phyloP scores from a whole-genome alignment of 2,113 vertebrate species.

The Trinectes maculatus region DNA sequence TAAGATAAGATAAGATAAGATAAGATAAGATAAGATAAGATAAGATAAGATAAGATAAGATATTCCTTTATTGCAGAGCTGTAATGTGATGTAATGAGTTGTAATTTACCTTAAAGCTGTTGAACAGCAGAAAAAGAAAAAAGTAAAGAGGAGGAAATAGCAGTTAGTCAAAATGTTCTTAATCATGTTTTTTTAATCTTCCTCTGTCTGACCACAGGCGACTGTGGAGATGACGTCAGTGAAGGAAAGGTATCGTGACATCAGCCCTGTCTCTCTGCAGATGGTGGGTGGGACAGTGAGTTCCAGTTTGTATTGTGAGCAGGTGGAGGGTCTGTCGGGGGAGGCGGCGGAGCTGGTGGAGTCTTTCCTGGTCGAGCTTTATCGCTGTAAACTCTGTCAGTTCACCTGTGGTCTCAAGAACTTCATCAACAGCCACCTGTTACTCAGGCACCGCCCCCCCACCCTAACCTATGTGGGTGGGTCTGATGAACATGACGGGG shows the following conservation, averaged over 20 bases:
- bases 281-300: slow-evolving; percentile 37
- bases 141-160: too few species aligned
- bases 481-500: rapidly evolving
- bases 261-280: slow-evolving; percentile 54
- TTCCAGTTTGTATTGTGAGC: slow-evolving; percentile 63
- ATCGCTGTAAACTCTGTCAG: slow-evolving; percentile 73
- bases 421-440: slow-evolving; percentile 64
- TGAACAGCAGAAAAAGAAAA: too few species aligned
- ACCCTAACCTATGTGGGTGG: background rate
- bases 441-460: slow-evolving; percentile 20
- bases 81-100: too few species aligned
- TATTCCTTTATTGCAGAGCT: too few species aligned
- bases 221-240: slow-evolving; percentile 42
- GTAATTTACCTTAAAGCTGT: too few species aligned
- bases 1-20: too few species aligned
- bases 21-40: too few species aligned
- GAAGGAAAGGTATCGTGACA: slow-evolving; percentile 46
- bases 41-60: too few species aligned
- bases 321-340: slow-evolving; percentile 54
- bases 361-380: slow-evolving; percentile 75
- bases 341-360: slow-evolving; percentile 66
- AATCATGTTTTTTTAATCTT: too few species aligned
- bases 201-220: too few species aligned
- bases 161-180: too few species aligned
- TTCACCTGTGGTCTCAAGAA: slow-evolving; percentile 73